A percentile compares a stretch with the other conserved stretches of the same genome.
Evolutionary conservation across 2,888 invertebrate genomes (phyloP).

Genomic region (Phytoseiulus persimilis): DNA sequence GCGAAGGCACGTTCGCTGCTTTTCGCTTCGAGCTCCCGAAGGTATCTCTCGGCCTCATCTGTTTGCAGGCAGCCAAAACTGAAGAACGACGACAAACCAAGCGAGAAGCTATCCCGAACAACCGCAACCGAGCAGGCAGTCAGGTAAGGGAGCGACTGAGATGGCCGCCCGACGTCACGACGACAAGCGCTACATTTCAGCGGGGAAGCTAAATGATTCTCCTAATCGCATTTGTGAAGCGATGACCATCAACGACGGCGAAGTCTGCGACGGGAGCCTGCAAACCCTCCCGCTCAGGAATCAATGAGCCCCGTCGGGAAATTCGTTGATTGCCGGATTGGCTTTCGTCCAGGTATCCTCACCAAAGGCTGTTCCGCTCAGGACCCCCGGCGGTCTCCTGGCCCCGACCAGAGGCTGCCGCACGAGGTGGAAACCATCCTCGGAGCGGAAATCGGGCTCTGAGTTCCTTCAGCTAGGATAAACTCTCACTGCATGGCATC

Average conservation of each 20-base stretch:
- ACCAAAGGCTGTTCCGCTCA: no score
- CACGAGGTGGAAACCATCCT: background rate
- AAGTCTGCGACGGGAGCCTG: background rate
- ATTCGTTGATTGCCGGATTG: background rate
- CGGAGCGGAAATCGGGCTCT: background rate
- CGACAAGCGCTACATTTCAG: background rate
- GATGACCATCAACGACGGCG: background rate
- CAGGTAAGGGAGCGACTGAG: no score
- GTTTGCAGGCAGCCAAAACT: background rate
- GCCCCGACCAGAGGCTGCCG: no score
- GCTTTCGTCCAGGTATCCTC: background rate
- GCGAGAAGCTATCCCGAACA: background rate
- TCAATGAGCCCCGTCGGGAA: background rate
- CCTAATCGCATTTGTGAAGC: background rate
- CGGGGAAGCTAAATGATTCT: background rate
- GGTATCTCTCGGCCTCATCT: background rate
- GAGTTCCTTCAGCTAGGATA: background rate
- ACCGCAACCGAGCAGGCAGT: background rate
- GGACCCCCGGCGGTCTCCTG: no score
- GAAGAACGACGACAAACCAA: background rate
- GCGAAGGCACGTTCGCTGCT: background rate
- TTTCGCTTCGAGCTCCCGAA: background rate
- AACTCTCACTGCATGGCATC: background rate
- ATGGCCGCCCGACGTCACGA: no score
- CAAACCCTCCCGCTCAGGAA: background rate